A percentile compares a stretch with the other conserved stretches of the same genome.
These are phyloP conservation scores for Balaeniceps rex DNA, from an alignment of 2,113 vertebrate species.

Conservation along the genomic window DNA sequence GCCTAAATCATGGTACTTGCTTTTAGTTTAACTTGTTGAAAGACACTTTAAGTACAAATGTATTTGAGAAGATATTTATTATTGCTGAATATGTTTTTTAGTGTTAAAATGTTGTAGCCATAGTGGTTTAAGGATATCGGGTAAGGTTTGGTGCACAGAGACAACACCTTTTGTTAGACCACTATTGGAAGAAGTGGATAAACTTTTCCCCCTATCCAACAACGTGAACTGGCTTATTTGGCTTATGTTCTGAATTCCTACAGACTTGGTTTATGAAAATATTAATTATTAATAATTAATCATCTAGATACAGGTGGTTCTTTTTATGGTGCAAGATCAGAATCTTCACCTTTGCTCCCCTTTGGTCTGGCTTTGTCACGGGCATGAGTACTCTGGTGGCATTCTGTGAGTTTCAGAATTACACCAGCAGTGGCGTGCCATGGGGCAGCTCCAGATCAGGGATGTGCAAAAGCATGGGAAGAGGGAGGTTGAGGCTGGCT, in stretches of 20 bases:
- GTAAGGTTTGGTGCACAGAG: neutral
- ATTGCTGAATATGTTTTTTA: neutral
- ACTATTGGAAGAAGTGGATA: neutral
- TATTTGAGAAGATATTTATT: neutral
- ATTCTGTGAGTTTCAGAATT: neutral
- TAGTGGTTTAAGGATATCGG: neutral
- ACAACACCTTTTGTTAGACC: neutral
- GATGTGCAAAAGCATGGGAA: neutral
- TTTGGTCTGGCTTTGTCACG: neutral
- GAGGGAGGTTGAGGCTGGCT: neutral
- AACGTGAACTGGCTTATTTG: neutral
- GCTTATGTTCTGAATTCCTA: neutral
- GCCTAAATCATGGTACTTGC: neutral
- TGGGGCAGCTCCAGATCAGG: neutral
- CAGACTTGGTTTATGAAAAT: neutral
- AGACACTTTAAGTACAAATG: neutral
- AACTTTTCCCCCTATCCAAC: neutral
- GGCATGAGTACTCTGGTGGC: neutral
- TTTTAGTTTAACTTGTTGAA: neutral
- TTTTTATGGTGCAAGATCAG: neutral
- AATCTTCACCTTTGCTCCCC: neutral
- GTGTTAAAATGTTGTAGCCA: neutral
- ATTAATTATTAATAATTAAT: neutral
- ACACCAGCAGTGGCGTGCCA: neutral
- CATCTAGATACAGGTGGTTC: neutral